Conservation (phyloP, 2,797 vertebrate species). For the Holocentrus rufus region DNA sequence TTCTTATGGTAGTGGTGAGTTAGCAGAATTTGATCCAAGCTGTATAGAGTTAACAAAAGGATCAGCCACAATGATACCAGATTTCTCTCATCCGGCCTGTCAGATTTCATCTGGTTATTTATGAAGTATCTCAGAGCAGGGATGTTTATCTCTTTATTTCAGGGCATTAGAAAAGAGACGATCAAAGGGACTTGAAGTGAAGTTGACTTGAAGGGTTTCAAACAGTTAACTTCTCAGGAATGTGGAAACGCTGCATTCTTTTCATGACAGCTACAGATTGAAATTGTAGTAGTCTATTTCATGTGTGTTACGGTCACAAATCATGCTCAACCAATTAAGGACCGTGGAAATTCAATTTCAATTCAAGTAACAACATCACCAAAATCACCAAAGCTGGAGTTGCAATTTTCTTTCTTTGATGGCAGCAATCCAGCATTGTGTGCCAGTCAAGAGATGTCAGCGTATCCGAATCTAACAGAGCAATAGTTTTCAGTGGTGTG, state of each 20-base stretch:
- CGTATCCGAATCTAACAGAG: neutral
- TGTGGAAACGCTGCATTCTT: too few relatives aligned
- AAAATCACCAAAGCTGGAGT: neutral
- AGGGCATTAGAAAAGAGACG: neutral
- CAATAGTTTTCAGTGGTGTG: neutral
- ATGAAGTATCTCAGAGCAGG: neutral
- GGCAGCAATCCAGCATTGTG: neutral
- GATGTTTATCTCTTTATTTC: neutral
- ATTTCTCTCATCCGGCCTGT: neutral
- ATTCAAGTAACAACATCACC: neutral
- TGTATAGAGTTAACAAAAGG: constrained; percentile 19
- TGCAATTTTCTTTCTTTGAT: neutral
- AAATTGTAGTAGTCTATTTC: too few relatives aligned
- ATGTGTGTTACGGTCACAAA: neutral
- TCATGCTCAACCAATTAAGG: neutral
- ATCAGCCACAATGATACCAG: constrained; percentile 10
- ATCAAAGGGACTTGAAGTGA: neutral
- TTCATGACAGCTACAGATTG: too few relatives aligned
- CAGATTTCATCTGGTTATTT: neutral
- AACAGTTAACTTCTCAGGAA: too few relatives aligned
- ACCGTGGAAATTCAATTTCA: neutral
- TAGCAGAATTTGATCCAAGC: constrained; percentile 49
- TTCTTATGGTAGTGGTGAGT: constrained; percentile 21
- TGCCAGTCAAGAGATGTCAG: constrained; percentile 6
- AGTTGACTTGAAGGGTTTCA: too few relatives aligned